Conservation (phyloP, 2,113 vertebrate species). For the Vireo altiloquus region DNA sequence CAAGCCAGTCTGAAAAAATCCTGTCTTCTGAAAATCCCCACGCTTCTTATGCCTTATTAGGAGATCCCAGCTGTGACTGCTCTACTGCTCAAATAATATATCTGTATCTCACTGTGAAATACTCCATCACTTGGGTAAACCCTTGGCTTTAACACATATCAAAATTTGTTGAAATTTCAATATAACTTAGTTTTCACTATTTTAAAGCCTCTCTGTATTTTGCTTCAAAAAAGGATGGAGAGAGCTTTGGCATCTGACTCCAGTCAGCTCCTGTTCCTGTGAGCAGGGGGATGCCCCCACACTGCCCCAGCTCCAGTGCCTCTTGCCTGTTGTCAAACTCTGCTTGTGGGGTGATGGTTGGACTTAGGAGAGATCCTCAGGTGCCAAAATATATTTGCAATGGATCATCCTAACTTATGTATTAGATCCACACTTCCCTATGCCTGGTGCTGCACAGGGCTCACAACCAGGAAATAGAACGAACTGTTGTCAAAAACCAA, state of each 20-base stretch:
- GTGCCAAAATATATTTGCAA: not conserved
- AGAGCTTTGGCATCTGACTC: not conserved
- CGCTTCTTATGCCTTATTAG: not conserved
- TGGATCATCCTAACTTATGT: not conserved
- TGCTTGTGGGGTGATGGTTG: not conserved
- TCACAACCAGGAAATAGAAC: not conserved
- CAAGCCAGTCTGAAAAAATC: not conserved
- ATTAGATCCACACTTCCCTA: not conserved
- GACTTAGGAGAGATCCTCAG: not conserved
- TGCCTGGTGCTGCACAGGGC: not conserved
- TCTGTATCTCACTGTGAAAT: not conserved
- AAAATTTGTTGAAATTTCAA: not conserved
- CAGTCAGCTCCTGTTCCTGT: not conserved
- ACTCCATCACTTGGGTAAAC: not conserved
- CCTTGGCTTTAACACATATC: not conserved
- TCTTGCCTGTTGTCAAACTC: not conserved
- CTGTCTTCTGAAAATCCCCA: not conserved
- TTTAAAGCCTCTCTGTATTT: not conserved
- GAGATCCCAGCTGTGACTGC: not conserved
- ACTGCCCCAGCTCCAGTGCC: not conserved
- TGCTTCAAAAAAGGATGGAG: not conserved
- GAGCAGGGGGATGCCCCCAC: not conserved
- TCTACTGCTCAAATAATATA: not conserved
- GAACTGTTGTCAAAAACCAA: not conserved
- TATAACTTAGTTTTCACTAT: not conserved